phyloP scores from a whole-genome alignment of 2,888 invertebrate species.

The Eilema sororculum region DNA sequence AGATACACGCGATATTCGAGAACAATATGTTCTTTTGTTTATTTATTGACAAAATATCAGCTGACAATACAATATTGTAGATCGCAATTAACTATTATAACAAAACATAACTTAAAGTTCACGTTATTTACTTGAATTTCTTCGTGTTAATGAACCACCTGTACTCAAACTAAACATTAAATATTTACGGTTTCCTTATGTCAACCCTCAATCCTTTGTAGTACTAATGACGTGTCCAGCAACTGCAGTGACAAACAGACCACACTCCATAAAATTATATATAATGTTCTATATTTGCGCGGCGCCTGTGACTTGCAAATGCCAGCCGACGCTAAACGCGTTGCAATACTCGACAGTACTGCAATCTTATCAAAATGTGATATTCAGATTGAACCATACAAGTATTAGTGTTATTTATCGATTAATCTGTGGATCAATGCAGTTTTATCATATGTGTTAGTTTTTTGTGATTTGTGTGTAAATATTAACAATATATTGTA shows the following conservation, averaged over 20 bases:
- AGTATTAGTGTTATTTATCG: neutral
- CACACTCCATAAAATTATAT: slow-evolving; percentile 58
- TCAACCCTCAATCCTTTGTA: neutral
- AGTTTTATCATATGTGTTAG: neutral
- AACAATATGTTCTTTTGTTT: too few species aligned
- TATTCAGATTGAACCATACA: neutral
- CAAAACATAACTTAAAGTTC: neutral
- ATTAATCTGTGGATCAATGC: slow-evolving; percentile 1
- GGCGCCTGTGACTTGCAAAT: slow-evolving; percentile 58
- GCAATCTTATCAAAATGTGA: neutral
- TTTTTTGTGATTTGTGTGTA: neutral
- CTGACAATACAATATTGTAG: too few species aligned
- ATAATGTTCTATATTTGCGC: slow-evolving; percentile 68
- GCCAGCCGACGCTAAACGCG: slow-evolving; percentile 56
- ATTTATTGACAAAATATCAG: too few species aligned
- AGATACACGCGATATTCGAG: too few species aligned
- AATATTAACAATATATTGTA: neutral
- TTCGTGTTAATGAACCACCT: neutral
- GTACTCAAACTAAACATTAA: neutral
- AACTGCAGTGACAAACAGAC: slow-evolving; percentile 24
- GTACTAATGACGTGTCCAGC: slow-evolving; percentile 41
- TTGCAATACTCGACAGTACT: slow-evolving; percentile 16
- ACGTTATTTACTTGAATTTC: neutral
- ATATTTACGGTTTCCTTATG: slow-evolving; percentile 11
- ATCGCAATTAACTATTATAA: neutral